Percentiles rank a stretch among this genome's conserved stretches.
Evolutionary conservation across 1,140 invertebrate species (phyloP).

Genomic region (Eubasilissa regina): DNA sequence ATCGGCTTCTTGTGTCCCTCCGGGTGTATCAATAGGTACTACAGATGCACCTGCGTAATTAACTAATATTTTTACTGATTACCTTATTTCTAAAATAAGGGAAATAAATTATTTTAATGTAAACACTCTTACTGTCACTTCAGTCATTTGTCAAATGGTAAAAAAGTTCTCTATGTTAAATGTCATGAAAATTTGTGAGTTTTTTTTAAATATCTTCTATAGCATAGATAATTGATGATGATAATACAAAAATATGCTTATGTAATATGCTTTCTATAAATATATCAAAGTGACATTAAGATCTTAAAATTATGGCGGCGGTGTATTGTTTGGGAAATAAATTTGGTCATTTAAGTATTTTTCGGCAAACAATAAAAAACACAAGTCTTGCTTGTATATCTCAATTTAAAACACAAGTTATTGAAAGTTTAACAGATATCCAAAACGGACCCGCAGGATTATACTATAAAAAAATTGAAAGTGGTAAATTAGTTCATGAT

Average conservation of each 20-base stretch:
- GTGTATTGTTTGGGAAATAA: constrained; percentile 40
- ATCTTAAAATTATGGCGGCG: constrained; percentile 36
- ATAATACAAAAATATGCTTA: constrained; percentile 33
- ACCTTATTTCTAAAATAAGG: too few species aligned
- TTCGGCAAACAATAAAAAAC: constrained; percentile 10
- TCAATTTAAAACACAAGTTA: constrained; percentile 21
- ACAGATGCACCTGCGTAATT: too few species aligned
- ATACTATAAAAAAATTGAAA: constrained; percentile 48
- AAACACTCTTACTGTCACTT: too few species aligned
- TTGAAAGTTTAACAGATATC: constrained; percentile 4
- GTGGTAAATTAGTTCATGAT: constrained; percentile 71
- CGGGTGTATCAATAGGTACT: too few species aligned
- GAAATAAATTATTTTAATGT: too few species aligned
- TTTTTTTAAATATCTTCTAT: constrained; percentile 4
- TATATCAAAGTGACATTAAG: constrained; percentile 29
- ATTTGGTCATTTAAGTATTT: constrained; percentile 20
- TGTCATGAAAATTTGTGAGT: background rate
- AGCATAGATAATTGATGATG: constrained; percentile 4
- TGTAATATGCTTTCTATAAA: constrained; percentile 24
- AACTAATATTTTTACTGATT: background rate
- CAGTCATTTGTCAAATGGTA: too few species aligned
- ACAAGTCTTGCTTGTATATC: background rate
- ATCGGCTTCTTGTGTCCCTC: too few species aligned
- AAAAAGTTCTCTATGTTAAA: constrained; percentile 9
- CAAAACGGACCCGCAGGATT: constrained; percentile 21